Base-by-base conservation (phyloP, 2,113 vertebrate species). In the Casuarius casuarius region DNA sequence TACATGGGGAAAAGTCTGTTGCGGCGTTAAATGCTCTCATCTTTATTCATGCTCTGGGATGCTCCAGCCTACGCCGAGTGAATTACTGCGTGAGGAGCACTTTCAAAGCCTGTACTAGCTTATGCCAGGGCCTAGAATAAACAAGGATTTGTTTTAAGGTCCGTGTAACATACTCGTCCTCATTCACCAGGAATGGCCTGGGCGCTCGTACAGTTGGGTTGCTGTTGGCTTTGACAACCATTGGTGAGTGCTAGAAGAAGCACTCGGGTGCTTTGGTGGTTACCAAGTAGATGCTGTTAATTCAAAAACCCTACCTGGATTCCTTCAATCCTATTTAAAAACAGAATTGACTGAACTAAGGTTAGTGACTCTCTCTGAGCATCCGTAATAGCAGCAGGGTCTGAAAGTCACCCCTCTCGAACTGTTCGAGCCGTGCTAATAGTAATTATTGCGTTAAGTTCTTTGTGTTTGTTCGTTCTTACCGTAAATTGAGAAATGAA, bases 21-120 rank as follows among this genome's bases (percentile, higher is more conserved):
- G 38, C 48, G 70, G 59, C 73, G 72, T 86, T 96, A 84, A 95
- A 78, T 12, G 49, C 42, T 71, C 88, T 96, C 85, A 92, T 96
- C 65, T 94, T 90, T 95, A 91, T 94, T 95, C 86, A 88, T 67
- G 54, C 35, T 42, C 78, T 6, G 46, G 54, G 63, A 74, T 62
- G 78, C 54, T 93, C 72, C 78, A 88, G n/a, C 48, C 78, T 56
- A 6, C 13, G 0, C 26, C 9, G 1, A 2, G 46, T 31, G 61
- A 81, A 84, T 80, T 77, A 5, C 66, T n/a, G 65, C 5, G 52
- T 25, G 48, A 21, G 58, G 58, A 85, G 58, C 16, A 1, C 20
- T 85, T 92, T 51, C 19, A 82, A 66, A 75, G 48, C 65, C 74
- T 77, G 13, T 6, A 7, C 20, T 5, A 35, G 23, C 22, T 70